A percentile compares a stretch with the other conserved stretches of the same genome.
Evolutionary conservation across 2,888 invertebrate genomes (phyloP).

Genomic region (Apeira syringaria): DNA sequence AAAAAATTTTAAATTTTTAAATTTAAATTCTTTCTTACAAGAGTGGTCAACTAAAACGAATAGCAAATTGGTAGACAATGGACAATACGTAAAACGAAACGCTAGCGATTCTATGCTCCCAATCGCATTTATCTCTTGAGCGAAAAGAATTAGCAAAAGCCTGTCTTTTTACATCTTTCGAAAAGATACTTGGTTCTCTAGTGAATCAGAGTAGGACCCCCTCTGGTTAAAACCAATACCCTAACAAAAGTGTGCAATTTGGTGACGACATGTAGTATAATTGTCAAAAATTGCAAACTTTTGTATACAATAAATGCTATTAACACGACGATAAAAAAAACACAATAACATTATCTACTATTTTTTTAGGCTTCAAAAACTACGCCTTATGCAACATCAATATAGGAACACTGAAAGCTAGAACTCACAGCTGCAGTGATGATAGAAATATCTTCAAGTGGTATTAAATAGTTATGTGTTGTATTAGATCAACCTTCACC

Average conservation of each 20-base stretch:
- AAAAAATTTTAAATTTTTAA: too few relatives aligned
- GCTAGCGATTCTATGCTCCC: too few relatives aligned
- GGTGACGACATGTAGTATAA: slow-evolving; percentile 4
- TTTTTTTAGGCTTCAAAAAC: slow-evolving; percentile 6
- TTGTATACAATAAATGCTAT: slow-evolving; percentile 22
- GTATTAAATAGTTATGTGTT: neutral
- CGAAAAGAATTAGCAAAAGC: too few relatives aligned
- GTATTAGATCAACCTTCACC: slow-evolving; percentile 7
- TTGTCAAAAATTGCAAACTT: slow-evolving; percentile 19
- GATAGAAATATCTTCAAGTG: neutral
- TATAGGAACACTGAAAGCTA: neutral
- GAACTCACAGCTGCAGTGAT: neutral
- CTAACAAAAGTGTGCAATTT: slow-evolving; percentile 37
- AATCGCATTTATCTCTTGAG: too few relatives aligned
- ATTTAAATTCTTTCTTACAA: too few relatives aligned
- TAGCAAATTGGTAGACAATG: too few relatives aligned
- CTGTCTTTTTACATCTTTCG: neutral
- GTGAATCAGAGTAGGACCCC: neutral
- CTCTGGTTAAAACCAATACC: slow-evolving; percentile 55
- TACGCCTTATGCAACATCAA: slow-evolving; percentile 1
- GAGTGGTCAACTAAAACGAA: too few relatives aligned
- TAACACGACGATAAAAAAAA: slow-evolving; percentile 7
- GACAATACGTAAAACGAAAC: too few relatives aligned
- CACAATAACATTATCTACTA: slow-evolving; percentile 9
- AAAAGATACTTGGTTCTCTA: neutral